Percentiles rank a stretch among this genome's conserved stretches.
These are phyloP conservation scores for Gymnobelideus leadbeateri DNA, from an alignment of 2,113 vertebrate species.

Conservation along the genomic window DNA sequence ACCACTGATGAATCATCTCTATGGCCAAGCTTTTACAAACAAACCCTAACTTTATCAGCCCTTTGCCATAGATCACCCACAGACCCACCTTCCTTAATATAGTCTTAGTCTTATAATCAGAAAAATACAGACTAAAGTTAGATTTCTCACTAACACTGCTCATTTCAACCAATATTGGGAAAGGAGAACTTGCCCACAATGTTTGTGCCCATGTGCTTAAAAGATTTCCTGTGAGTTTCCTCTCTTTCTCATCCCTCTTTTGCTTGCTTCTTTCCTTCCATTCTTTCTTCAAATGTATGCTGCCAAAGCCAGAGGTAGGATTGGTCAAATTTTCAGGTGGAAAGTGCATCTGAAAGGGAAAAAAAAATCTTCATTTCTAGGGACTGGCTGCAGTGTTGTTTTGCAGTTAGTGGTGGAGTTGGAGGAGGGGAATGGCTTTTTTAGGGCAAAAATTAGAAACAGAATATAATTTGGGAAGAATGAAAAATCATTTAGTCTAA, in stretches of 20 bases:
- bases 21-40: not conserved
- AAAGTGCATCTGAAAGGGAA: not conserved
- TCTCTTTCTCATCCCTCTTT: not conserved
- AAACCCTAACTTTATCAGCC: not conserved
- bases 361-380: not conserved
- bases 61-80: not conserved
- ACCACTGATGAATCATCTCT: not conserved
- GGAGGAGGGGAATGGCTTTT: not conserved
- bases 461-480: not conserved
- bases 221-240: not conserved
- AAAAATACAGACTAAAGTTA: not conserved
- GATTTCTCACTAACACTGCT: not conserved
- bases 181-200: not conserved
- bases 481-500: not conserved
- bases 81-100: not conserved
- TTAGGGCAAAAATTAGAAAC: not conserved
- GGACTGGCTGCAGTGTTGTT: not conserved
- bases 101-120: not conserved
- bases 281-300: not conserved
- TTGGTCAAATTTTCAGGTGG: not conserved
- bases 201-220: not conserved
- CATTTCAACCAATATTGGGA: not conserved
- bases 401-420: not conserved
- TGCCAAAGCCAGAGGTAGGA: not conserved
- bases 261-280: not conserved